These are phyloP conservation scores for Volucella inflata DNA, from an alignment of 2,888 invertebrate species.

Conservation along the genomic window DNA sequence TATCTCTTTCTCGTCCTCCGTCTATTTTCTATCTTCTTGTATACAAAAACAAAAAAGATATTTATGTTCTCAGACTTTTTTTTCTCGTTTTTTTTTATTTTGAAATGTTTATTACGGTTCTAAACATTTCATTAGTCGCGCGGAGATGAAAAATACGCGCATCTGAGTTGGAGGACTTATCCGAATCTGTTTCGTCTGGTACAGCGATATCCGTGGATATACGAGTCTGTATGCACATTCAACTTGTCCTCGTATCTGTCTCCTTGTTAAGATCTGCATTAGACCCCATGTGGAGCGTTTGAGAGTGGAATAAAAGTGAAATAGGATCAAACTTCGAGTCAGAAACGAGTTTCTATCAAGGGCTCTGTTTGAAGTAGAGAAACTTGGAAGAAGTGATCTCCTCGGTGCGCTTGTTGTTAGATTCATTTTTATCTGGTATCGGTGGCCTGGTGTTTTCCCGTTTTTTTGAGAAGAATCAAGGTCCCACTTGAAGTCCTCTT, in stretches of 20 bases:
- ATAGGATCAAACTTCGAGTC: neutral
- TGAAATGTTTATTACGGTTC: slow-evolving; percentile 56
- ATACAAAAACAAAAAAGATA: too few relatives aligned
- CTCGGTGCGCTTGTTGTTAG: slow-evolving; percentile 22
- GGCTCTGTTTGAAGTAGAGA: neutral
- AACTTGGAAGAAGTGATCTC: slow-evolving; percentile 22
- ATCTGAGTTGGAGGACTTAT: too few relatives aligned
- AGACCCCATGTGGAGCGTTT: slow-evolving; percentile 47
- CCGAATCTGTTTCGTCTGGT: too few relatives aligned
- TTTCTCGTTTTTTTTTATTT: neutral
- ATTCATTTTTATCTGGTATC: slow-evolving; percentile 4
- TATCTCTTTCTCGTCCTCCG: too few relatives aligned
- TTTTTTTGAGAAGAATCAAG: neutral
- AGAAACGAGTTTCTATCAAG: slow-evolving; percentile 33
- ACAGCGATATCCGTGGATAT: too few relatives aligned
- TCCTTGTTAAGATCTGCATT: slow-evolving; percentile 39
- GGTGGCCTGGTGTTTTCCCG: neutral
- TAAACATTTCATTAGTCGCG: slow-evolving; percentile 58
- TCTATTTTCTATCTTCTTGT: too few relatives aligned
- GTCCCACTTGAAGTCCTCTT: slow-evolving; percentile 6
- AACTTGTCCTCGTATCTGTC: neutral
- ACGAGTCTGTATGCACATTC: too few relatives aligned
- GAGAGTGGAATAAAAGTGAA: slow-evolving; percentile 31
- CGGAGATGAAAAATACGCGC: slow-evolving; percentile 25
- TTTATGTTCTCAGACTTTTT: neutral